Percentiles rank a stretch among this genome's conserved stretches.
phyloP scores from a whole-genome alignment of 2,113 vertebrate species.

The Serilophus lunatus region DNA sequence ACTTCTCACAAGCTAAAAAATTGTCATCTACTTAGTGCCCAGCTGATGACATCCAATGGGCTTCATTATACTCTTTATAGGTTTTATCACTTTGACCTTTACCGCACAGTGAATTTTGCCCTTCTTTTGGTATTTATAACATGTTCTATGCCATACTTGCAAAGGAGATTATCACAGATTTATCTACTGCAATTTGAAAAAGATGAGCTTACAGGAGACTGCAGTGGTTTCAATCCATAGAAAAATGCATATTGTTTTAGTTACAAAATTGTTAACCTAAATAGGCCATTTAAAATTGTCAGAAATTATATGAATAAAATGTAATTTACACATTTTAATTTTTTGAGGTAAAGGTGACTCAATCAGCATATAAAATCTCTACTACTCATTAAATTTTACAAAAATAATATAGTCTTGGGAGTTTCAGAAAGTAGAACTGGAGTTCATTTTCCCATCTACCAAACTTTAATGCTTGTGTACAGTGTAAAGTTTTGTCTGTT shows the following conservation, averaged over 20 bases:
- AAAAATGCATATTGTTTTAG: neutral
- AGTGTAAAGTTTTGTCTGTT: neutral
- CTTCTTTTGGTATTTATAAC: slow-evolving; percentile 57
- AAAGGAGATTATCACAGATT: slow-evolving; percentile 55
- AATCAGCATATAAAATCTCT: neutral
- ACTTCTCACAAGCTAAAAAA: neutral
- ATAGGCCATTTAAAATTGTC: neutral
- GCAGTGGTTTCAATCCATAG: neutral
- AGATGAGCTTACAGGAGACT: neutral
- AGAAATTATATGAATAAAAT: neutral
- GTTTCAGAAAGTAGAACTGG: neutral
- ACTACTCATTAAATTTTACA: neutral
- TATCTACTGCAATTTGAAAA: slow-evolving; percentile 36
- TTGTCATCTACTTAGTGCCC: neutral
- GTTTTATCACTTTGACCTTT: slow-evolving; percentile 53
- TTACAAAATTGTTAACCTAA: neutral
- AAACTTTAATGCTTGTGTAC: neutral
- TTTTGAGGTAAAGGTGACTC: neutral
- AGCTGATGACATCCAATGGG: slow-evolving; percentile 8
- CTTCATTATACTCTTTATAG: slow-evolving; percentile 19
- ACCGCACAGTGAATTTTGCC: slow-evolving; percentile 3
- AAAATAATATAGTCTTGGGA: neutral
- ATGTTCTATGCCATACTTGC: slow-evolving; percentile 22
- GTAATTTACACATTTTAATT: neutral
- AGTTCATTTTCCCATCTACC: neutral